Evolutionary conservation across 2,888 invertebrate genomes (phyloP), one percentile per base, ranked within the genome.

Genomic region (Flexamia atlantica): DNA sequence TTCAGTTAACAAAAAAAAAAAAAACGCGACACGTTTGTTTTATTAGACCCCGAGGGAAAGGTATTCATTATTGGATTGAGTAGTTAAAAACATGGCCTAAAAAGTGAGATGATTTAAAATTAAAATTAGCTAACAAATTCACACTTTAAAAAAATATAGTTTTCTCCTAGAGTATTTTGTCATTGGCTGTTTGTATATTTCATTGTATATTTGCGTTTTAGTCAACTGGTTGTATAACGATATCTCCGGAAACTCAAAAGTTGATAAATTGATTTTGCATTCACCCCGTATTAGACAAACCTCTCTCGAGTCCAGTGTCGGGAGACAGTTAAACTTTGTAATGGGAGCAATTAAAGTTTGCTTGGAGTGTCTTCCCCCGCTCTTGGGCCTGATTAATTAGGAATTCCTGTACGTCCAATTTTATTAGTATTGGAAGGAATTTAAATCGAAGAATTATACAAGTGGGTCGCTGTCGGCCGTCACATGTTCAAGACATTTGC

Each of bases 271-370:
- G 12, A 64, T 64, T n/a, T 64, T 28, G 28, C 64, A 64, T 30
- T 64, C 3, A 64, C 25, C 30, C 30, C 30, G 2, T 64, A 2
- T 28, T 64, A 64, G 30, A 64, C 64, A 64, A 64, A 28, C 64
- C 64, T 28, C 9, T 28, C 64, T 28, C 30, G 25, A 30, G 64
- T 28, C 64, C 64, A 64, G 20, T 12, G 64, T 64, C 28, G 10
- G 14, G 64, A 64, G 57, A 57, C 57, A 23, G 64, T 64, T 64
- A 64, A 64, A 64, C 64, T 64, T 64, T 64, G 64, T 64, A 64
- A 64, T 64, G 28, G 64, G 64, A 64, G 30, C 64, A 64, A 64
- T 64, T 64, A 64, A 64, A 64, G 28, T 64, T 64, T 7, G 64
- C 64, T 28, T 25, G 12, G 30, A 64, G 64, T 64, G 64, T 64